These are phyloP conservation scores for Caenorhabditis wallacei DNA, from an alignment of 2,888 invertebrate genomes.

Conservation along the genomic window DNA sequence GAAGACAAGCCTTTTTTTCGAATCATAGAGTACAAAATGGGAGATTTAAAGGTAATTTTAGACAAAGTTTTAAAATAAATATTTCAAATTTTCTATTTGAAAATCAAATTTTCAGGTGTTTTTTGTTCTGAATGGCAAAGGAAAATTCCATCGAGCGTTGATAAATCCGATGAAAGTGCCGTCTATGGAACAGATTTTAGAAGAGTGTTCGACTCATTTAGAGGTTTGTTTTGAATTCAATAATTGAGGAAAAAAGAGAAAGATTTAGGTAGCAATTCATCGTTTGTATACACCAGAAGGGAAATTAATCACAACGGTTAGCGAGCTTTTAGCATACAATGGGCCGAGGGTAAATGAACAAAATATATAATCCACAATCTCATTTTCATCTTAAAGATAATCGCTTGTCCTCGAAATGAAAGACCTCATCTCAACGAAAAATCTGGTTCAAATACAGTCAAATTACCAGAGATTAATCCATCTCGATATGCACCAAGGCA, in stretches of 20 bases:
- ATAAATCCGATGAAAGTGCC: conserved; percentile 77
- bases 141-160: conserved; percentile 75
- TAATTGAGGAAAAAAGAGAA: neutral
- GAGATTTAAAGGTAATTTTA: conserved; percentile 21
- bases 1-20: conserved; percentile 1
- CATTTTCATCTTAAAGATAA: conserved; percentile 58
- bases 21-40: conserved; percentile 2
- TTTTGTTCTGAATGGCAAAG: conserved; percentile 80
- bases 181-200: conserved; percentile 76
- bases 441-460: conserved; percentile 26
- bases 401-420: conserved; percentile 80
- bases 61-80: neutral
- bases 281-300: conserved; percentile 78
- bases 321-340: conserved; percentile 73
- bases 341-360: conserved; percentile 58
- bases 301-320: conserved; percentile 68
- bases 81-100: conserved; percentile 8
- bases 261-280: conserved; percentile 73
- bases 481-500: conserved; percentile 60
- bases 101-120: conserved; percentile 68
- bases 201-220: conserved; percentile 62
- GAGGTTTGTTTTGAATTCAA: conserved; percentile 9
- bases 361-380: neutral
- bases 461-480: conserved; percentile 66
- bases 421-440: conserved; percentile 62